phyloP scores from a whole-genome alignment of 1,140 invertebrate genomes.

The Drosophila sucinea region DNA sequence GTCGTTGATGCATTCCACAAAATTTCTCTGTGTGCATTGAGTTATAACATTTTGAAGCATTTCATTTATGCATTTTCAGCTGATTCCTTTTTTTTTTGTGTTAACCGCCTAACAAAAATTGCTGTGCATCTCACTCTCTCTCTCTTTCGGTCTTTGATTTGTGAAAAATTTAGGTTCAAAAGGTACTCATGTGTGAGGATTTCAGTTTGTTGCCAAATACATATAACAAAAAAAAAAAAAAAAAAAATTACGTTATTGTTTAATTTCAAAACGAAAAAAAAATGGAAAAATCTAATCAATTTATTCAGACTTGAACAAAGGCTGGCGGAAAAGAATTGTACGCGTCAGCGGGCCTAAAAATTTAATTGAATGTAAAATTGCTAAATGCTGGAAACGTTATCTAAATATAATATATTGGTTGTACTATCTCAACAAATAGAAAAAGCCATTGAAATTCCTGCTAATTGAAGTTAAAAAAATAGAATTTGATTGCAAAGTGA shows the following conservation, averaged over 20 bases:
- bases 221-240: background rate
- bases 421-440: too few relatives aligned
- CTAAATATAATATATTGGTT: too few relatives aligned
- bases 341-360: background rate
- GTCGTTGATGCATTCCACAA: slow-evolving; percentile 23
- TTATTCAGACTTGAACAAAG: background rate
- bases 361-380: slow-evolving; percentile 2
- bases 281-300: background rate
- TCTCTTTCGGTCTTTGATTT: slow-evolving; percentile 20
- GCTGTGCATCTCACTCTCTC: background rate
- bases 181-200: slow-evolving; percentile 57
- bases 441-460: too few relatives aligned
- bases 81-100: slow-evolving; percentile 37
- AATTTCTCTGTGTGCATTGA: slow-evolving; percentile 69
- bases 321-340: slow-evolving; percentile 8
- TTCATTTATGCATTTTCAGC: slow-evolving; percentile 45
- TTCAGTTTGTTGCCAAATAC: slow-evolving; percentile 30
- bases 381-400: background rate
- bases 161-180: slow-evolving; percentile 3
- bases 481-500: too few relatives aligned
- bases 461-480: too few relatives aligned
- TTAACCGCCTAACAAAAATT: slow-evolving; percentile 35
- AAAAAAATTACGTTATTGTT: slow-evolving; percentile 24
- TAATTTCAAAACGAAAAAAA: slow-evolving; percentile 11
- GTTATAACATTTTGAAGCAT: slow-evolving; percentile 77